Evolutionary conservation across 2,113 vertebrate species (phyloP).

Genomic region (Eonycteris spelaea): DNA sequence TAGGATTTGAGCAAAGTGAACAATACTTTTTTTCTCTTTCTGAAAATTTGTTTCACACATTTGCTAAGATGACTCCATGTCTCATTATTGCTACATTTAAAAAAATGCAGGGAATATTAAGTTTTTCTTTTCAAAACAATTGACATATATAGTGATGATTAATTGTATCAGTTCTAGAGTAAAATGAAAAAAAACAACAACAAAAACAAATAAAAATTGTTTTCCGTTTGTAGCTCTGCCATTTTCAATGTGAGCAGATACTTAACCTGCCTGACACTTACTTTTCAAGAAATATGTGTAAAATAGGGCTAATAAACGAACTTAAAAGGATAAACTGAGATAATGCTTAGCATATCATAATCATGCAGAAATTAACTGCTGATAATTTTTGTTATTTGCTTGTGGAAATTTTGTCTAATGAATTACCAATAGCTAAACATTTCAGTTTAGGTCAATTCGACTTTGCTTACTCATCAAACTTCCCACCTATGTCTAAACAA

Average conservation of each 20-base stretch:
- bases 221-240: not conserved
- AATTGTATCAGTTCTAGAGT: not conserved
- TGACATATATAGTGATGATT: not conserved
- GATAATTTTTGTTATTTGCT: not conserved
- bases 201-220: not conserved
- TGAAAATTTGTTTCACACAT: conserved; percentile 12
- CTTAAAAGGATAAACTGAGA: not conserved
- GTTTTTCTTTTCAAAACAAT: not conserved
- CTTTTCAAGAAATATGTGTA: not conserved
- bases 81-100: not conserved
- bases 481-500: not conserved
- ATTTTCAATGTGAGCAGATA: not conserved
- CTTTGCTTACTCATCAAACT: not conserved
- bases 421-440: not conserved
- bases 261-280: not conserved
- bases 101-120: not conserved
- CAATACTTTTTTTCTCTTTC: not conserved
- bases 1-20: not conserved
- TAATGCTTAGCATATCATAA: not conserved
- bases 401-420: not conserved
- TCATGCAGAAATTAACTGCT: not conserved
- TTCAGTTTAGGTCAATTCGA: not conserved
- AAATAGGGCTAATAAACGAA: not conserved
- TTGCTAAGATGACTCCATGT: not conserved
- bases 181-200: not conserved